These are phyloP conservation scores for Pelecanoides urinatrix DNA, from an alignment of 2,113 vertebrate species.

Conservation along the genomic window DNA sequence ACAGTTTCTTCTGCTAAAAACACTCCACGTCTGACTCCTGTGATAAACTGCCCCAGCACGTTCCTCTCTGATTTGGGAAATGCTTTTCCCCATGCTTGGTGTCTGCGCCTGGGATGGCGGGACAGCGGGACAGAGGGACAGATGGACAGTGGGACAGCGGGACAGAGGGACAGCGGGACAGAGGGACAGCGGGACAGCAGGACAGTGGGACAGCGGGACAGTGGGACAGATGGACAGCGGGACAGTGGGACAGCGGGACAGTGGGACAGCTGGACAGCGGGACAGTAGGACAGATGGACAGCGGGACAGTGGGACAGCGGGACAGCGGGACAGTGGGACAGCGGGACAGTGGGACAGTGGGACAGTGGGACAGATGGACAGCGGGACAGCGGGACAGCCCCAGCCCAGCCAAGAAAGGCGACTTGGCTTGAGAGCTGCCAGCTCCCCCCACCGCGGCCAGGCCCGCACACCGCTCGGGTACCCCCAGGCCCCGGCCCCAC, in stretches of 20 bases:
- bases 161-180: rapidly evolving
- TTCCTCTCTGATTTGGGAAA: background rate
- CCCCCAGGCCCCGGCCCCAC: rapidly evolving
- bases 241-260: too few relatives aligned
- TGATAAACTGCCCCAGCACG: background rate
- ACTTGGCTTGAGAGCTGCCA: background rate
- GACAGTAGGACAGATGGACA: too few relatives aligned
- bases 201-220: too few relatives aligned
- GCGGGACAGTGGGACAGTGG: background rate
- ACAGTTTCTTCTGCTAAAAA: background rate
- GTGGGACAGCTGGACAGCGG: too few relatives aligned
- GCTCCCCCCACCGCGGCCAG: background rate
- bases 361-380: background rate
- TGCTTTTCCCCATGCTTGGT: background rate
- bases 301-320: too few relatives aligned
- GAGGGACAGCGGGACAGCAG: too few relatives aligned
- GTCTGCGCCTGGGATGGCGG: background rate
- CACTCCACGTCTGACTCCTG: background rate
- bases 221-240: background rate
- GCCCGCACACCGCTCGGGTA: background rate
- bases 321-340: rapidly evolving
- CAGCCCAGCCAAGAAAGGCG: background rate
- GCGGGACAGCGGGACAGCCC: background rate
- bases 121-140: rapidly evolving
- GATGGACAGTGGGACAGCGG: rapidly evolving